Base-by-base conservation (phyloP, 2,888 invertebrate genomes). In the Synanthedon tipuliformis region DNA sequence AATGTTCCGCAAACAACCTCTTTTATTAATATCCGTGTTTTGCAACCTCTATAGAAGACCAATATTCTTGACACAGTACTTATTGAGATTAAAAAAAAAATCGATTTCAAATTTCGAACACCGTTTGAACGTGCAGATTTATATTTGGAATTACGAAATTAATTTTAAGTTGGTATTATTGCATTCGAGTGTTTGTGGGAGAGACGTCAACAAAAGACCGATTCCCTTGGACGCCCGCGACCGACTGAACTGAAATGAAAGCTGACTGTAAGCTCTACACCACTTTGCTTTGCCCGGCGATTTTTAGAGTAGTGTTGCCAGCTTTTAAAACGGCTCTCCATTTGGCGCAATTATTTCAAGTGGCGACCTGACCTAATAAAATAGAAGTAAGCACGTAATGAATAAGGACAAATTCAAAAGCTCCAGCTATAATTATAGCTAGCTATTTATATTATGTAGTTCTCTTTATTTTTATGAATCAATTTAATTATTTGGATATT, bases 171-270 rank as follows among this genome's bases (percentile, higher is more conserved):
- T 57, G 69, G 68, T 65, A 64, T 65, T 66, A 56, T 57, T 52
- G 54, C 56, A 59, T 59, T 59, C 66, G 66, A 62, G 61, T 61
- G 52, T 59, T 53, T 55, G 54, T 52, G 53, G 41, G 40, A 40
- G 52, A 52, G 54, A 55, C 58, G 57, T 56, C 50, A 13, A 52
- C 62, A 59, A 59, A 55, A 63, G 64, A 56, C 59, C 62, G 50
- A 55, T 55, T 59, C 55, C 64, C 62, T 56, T 66, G 72, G 71
- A 75, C 64, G 69, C 67, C 67, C 71, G 75, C 80, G 80, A 73
- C 68, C 71, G 72, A 84, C 84, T 84, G 79, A 78, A 70, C 23
- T 23, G 79, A 78, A 70, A 4, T 23, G 23, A 23, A 23, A 23
- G 23, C 23, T 23, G 23, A 49, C 18, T 49, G 55, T 53, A 54